Evolutionary conservation across 2,888 invertebrate genomes (phyloP).

Genomic region (Torymus auratus): DNA sequence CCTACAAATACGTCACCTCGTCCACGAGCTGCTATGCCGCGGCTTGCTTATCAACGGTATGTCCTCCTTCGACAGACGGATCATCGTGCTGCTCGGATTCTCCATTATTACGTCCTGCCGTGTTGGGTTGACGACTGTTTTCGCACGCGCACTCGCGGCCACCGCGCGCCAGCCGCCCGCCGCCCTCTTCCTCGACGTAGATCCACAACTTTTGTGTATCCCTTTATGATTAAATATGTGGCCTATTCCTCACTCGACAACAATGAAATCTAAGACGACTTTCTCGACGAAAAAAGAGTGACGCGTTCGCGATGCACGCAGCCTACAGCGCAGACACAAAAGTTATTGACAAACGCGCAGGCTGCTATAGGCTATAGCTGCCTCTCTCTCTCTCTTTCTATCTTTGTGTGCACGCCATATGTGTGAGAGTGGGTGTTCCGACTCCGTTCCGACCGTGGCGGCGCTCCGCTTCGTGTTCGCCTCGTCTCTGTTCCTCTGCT

Average conservation of each 20-base stretch:
- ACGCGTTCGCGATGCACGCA: background rate
- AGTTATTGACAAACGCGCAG: conserved; percentile 39
- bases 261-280: no score
- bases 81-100: conserved; percentile 66
- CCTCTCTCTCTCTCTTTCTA: no score
- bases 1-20: conserved; percentile 75
- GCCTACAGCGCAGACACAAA: background rate
- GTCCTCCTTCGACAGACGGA: conserved; percentile 82
- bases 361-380: no score
- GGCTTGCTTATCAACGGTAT: conserved; percentile 84
- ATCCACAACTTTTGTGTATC: no score
- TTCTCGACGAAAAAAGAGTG: background rate
- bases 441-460: background rate
- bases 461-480: background rate
- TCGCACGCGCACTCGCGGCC: no score
- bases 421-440: no score
- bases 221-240: no score
- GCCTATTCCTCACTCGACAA: no score
- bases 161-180: no score
- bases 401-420: no score
- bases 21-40: conserved; percentile 80
- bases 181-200: no score
- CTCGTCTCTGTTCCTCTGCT: background rate
- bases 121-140: no score
- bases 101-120: conserved; percentile 37